Base-by-base conservation (phyloP, 2,888 invertebrate genomes). In the Melinaea menophilus region DNA sequence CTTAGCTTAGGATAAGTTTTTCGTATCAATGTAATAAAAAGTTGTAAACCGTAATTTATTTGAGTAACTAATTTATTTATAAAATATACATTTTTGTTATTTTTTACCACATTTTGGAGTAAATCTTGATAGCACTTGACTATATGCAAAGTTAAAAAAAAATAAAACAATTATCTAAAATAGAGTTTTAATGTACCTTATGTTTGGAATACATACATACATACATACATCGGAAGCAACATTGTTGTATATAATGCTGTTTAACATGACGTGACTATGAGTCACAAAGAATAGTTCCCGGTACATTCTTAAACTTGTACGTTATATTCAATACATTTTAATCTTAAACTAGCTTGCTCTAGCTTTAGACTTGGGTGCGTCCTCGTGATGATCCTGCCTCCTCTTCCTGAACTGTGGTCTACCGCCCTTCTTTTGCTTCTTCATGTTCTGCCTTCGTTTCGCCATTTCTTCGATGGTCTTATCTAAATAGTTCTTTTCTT, bases 401-500 rank as follows among this genome's bases (percentile, higher is more conserved):
- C 88, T 74, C 69, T 87, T 88, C 61, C 81, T 80, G 0, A 79
- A 80, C 3, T 77, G 81, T 60, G 79, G 84, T 1, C 85, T 79
- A 61, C 74, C 79, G 56, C 76, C 80, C 71, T 83, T 90, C 59
- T 82, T 83, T 68, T 80, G 73, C 64, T 80, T 81, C 61, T 90
- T 91, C 71, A 82, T 85, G 66, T 88, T 92, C 75, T 84, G 88
- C 73, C 93, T 91, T 5, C 91, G 79, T 71, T 92, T 92, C 55
- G 91, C 82, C 85, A 94, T 93, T 70, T 93, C 92, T 67, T 93
- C 92, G 0, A 92, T 81, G 34, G 93, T 93, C 76, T 93, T 94
- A 61, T 92, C 90, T 61, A 95, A 81, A 75, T 93, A 94, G 13
- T 88, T 87, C 22, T 92, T 92, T 75, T 96, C 95, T 76, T 95